These are phyloP conservation scores for Platypus cylindrus DNA, from an alignment of 2,888 invertebrate species.

Conservation along the genomic window DNA sequence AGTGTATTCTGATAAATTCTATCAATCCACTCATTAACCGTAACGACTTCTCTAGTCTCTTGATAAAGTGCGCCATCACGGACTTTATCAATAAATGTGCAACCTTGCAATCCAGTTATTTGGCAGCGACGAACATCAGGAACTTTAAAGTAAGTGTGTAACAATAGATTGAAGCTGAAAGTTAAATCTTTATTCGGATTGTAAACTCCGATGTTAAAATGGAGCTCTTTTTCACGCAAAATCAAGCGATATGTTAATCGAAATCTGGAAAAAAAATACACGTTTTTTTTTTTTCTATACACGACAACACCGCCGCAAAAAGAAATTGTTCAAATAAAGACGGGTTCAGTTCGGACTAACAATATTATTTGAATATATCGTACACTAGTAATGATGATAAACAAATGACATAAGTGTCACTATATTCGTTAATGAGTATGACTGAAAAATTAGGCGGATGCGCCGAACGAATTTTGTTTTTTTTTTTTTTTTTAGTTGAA, in stretches of 20 bases:
- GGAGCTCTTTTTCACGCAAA: conserved; percentile 79
- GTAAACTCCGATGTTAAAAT: conserved; percentile 86
- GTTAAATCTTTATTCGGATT: conserved; percentile 87
- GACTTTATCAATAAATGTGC: conserved; percentile 63
- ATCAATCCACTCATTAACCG: conserved; percentile 86
- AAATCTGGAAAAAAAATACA: conserved; percentile 49
- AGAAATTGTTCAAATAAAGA: no score
- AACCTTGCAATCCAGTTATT: conserved; percentile 83
- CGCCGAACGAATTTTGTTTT: no score
- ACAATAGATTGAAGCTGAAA: conserved; percentile 80
- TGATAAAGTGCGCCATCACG: conserved; percentile 76
- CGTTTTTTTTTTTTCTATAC: not conserved
- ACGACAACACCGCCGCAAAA: no score
- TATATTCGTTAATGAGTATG: no score
- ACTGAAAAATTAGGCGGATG: no score
- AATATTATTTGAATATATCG: no score
- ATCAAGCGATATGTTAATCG: conserved; percentile 86
- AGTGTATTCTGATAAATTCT: conserved; percentile 87
- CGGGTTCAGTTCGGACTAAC: no score
- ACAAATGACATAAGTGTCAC: no score
- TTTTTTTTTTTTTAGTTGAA: no score
- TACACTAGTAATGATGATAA: no score
- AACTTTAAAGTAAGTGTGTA: conserved; percentile 94
- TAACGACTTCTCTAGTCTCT: conserved; percentile 82
- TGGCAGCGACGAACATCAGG: conserved; percentile 85